Evolutionary conservation across 2,113 vertebrate species (phyloP).

Genomic region (Catharus minimus): DNA sequence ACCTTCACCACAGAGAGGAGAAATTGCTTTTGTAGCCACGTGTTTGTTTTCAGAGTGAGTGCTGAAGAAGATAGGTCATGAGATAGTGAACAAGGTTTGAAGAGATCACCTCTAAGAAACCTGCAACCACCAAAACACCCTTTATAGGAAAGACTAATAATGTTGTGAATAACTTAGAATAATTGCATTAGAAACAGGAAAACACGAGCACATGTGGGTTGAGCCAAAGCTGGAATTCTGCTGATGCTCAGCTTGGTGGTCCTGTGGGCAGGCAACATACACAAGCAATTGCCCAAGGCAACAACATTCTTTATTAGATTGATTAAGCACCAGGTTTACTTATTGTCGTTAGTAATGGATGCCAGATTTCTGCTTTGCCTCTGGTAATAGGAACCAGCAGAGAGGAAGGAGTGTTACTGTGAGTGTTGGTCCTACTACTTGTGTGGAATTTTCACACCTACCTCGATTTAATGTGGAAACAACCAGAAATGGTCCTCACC

Average conservation of each 20-base stretch:
- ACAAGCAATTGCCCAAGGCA: conserved; percentile 55
- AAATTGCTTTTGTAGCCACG: not conserved
- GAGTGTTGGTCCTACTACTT: not conserved
- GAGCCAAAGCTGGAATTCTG: conserved; percentile 41
- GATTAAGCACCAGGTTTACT: conserved; percentile 50
- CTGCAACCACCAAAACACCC: not conserved
- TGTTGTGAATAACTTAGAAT: conserved; percentile 44
- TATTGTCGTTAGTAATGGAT: conserved; percentile 41
- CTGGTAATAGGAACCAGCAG: conserved; percentile 29
- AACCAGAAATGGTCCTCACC: not conserved
- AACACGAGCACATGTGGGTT: conserved; percentile 25
- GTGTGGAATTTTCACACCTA: conserved; percentile 61
- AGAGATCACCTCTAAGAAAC: conserved; percentile 9
- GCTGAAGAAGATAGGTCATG: not conserved
- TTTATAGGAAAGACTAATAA: conserved; percentile 16
- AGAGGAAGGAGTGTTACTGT: not conserved
- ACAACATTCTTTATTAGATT: conserved; percentile 50
- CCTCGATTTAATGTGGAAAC: conserved; percentile 54
- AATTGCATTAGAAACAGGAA: conserved; percentile 46
- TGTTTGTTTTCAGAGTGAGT: conserved; percentile 36
- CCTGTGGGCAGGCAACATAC: conserved; percentile 58
- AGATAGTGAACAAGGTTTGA: conserved; percentile 12
- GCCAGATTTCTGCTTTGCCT: conserved; percentile 38
- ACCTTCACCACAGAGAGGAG: not conserved
- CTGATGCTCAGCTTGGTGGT: conserved; percentile 59